Base-by-base conservation (phyloP, 2,113 vertebrate species). In the Zosterops lateralis region DNA sequence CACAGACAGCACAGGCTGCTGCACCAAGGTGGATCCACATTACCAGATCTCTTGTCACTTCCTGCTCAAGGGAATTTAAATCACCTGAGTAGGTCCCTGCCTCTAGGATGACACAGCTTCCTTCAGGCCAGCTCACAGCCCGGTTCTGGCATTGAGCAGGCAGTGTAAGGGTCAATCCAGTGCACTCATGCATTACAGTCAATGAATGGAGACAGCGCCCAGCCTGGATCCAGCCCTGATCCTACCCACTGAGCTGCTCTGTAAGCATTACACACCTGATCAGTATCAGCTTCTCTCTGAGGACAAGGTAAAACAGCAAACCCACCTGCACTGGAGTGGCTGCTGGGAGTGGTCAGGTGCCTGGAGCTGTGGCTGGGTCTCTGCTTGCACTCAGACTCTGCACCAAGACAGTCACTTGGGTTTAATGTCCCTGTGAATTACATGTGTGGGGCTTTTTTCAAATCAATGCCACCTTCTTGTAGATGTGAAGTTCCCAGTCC, bases 401-500 rank as follows among this genome's bases (percentile, higher is more conserved):
- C 22, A 12, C 3, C 8, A 1, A 61, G 40, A 57, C 21, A 45
- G n/a, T 57, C 60, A 28, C 50, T 73, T 3, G 3, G 20, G 18
- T 81, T 78, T 71, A 54, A 47, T 12, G 7, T 44, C 21, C 44
- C 24, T 12, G 1, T 70, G 32, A 74, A 48, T 53, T 1, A 45
- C 5, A 1, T 9, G 11, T 9, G 25, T 4, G 11, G 12, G 4
- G 0, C 2, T 48, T 29, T 68, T 66, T 45, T 28, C 31, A 34
- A 78, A 83, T 45, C 16, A 57, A 2, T 0, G 0, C 0, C 0
- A 54, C 29, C 20, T 73, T 53, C 40, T 44, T 57, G 17, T 38
- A 34, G 60, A 13, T 5, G 1, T 16, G 42, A 19, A 76, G 17
- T 18, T 85, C 28, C 10, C 2, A 0, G 10, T 17, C 18, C 14